Base-by-base conservation (phyloP, 2,797 vertebrate species). In the Ataeniobius toweri region DNA sequence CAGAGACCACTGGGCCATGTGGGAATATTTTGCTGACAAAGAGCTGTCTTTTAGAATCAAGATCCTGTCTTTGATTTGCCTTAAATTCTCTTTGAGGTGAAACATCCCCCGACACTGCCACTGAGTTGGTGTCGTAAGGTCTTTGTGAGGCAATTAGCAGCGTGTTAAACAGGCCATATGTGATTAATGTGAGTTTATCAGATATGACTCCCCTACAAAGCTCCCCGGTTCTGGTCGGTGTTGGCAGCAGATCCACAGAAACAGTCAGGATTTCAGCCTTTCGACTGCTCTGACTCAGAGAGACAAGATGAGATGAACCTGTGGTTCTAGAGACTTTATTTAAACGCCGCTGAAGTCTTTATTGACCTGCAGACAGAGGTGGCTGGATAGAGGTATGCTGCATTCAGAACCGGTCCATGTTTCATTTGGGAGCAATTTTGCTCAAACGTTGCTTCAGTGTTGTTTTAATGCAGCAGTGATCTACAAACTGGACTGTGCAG, bases 351-450 rank as follows among this genome's bases (percentile, higher is more conserved):
- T 50, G 2, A 75, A 44, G 56, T 39, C 70, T 78, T 51, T 31
- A 46, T 68, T 77, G 83, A 41, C 80, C 74, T 68, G 31, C 71
- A 79, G 69, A 72, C 79, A 50, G 79, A 69, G 72, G 89, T 83
- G 36, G 36, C 36, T 82, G 82, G 83, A 82, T 78, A 78, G 80
- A 83, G 75, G 50, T 77, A 51, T 7, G 53, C 81, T 72, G 81
- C 77, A 76, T 84, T 83, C 80, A 85, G 88, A 70, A 86, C 79
- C 5, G 0, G 75, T 76, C 81, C 53, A 71, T 79, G 75, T 83
- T 83, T 91, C 80, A 86, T 86, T 89, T 85, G 48, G 70, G 71
- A 51, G 10, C 22, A 8, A 22, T 36, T 41, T 10, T 22, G 13
- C 41, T 46, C 67, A 76, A 22, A 71, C 1, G 44, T 12, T 5